Evolutionary conservation across 2,888 invertebrate genomes (phyloP).

Genomic region (Nephrotoma flavescens): DNA sequence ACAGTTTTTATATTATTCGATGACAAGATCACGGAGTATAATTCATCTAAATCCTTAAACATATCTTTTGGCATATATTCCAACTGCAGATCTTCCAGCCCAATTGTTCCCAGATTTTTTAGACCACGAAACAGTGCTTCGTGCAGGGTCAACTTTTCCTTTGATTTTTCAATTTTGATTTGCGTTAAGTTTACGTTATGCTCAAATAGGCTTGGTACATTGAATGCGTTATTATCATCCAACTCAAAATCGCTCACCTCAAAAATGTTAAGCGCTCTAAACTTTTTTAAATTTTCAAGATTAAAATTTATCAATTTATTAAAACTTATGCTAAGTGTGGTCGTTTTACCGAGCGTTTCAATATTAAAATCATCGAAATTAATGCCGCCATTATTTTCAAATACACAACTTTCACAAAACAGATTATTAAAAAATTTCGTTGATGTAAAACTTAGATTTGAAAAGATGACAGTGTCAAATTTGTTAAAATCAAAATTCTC

Average conservation of each 20-base stretch:
- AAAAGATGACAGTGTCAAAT: background rate
- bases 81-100: background rate
- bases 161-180: background rate
- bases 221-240: background rate
- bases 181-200: background rate
- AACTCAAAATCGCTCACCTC: background rate
- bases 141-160: background rate
- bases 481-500: background rate
- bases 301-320: background rate
- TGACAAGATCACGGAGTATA: background rate
- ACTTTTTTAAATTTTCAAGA: background rate
- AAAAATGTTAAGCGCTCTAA: background rate
- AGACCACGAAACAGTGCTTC: background rate
- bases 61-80: background rate
- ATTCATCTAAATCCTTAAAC: background rate
- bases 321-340: background rate
- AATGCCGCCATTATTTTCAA: background rate
- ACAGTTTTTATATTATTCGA: background rate
- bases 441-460: background rate
- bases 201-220: background rate
- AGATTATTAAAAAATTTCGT: background rate
- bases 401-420: background rate
- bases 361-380: background rate
- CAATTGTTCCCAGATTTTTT: background rate
- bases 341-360: background rate